Evolutionary conservation across 1,140 invertebrate species (phyloP), one percentile per base, ranked within the genome.

Genomic region (Saccostrea glomerata): DNA sequence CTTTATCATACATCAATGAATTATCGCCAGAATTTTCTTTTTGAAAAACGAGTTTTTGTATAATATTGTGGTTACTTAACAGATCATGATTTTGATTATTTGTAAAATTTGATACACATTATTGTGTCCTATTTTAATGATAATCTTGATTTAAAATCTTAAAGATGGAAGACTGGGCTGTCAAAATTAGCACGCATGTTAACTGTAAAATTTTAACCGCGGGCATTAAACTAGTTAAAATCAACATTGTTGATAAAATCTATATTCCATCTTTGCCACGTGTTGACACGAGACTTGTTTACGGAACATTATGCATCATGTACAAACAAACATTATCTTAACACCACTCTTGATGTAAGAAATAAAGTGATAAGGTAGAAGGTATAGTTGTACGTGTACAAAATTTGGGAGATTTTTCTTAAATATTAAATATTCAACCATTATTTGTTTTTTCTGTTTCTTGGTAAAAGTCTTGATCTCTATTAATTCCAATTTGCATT

Each of bases 191-290:
- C 70, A 77, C 30, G 70, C 58, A 25, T 36, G 70, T 77, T 77
- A 40, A 77, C 70, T 36, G 70, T 77, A 6, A 15, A 77, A 25
- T 36, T 30, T 77, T 77, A 77, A 6, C 70, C 70, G 12, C 30
- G 15, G 70, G 25, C 30, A 77, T 77, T 12, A 36, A 77, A 77
- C 23, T 25, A 30, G 70, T 77, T 30, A 30, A 77, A 77, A 77
- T 25, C 23, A 77, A 36, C 23, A 25, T 77, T 77, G 2, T 36
- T 17, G 70, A 77, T 77, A 77, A 77, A 77, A 77, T 77, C 70
- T 77, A 77, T 77, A 77, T 77, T 77, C 70, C 70, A 77, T 77
- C 70, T 77, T 77, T 77, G 70, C 70, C 70, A 77, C 70, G 25
- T 77, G 70, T 77, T 77, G 70, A 77, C 70, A 77, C 11, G 70